Evolutionary conservation across 1,140 invertebrate species (phyloP).

Genomic region (Galendromus occidentalis): DNA sequence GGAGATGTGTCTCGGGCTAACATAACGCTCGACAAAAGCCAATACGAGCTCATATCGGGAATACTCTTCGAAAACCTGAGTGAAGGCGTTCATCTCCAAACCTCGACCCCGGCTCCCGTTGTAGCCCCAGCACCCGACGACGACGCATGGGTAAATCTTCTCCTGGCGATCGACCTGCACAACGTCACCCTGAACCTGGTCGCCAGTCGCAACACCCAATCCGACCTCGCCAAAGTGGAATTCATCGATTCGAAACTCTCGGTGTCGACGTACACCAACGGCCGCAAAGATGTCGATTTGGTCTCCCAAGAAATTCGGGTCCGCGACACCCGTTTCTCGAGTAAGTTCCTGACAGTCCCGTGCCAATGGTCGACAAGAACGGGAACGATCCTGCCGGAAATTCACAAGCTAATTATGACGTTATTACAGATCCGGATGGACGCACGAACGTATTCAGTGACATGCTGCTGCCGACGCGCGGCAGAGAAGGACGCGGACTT

Average conservation of each 20-base stretch:
- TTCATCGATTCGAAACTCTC: conserved; percentile 72
- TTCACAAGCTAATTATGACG: no score
- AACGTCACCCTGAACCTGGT: conserved; percentile 15
- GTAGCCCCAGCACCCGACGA: not conserved
- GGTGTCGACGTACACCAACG: conserved; percentile 62
- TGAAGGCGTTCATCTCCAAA: conserved; percentile 47
- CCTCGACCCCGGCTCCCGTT: conserved; percentile 18
- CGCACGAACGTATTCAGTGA: conserved; percentile 58
- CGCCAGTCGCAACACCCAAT: not conserved
- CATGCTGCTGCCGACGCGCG: conserved; percentile 52
- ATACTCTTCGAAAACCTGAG: conserved; percentile 77
- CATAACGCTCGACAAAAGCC: conserved; percentile 53
- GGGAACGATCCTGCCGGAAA: no score
- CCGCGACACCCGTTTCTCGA: conserved; percentile 49
- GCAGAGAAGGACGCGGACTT: conserved; percentile 34
- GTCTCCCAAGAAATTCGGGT: conserved; percentile 78
- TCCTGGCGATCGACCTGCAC: conserved; percentile 17
- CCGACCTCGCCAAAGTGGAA: conserved; percentile 53
- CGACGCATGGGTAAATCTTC: not conserved
- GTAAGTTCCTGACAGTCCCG: conserved; percentile 20
- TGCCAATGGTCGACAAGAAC: no score
- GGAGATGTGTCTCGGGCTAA: conserved; percentile 67
- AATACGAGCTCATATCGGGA: conserved; percentile 71
- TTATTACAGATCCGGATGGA: conserved; percentile 32
- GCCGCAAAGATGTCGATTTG: conserved; percentile 72